A percentile compares a stretch with the other conserved stretches of the same genome.
phyloP scores from a whole-genome alignment of 2,888 invertebrate genomes.

The Drepanosiphum platanoidis region DNA sequence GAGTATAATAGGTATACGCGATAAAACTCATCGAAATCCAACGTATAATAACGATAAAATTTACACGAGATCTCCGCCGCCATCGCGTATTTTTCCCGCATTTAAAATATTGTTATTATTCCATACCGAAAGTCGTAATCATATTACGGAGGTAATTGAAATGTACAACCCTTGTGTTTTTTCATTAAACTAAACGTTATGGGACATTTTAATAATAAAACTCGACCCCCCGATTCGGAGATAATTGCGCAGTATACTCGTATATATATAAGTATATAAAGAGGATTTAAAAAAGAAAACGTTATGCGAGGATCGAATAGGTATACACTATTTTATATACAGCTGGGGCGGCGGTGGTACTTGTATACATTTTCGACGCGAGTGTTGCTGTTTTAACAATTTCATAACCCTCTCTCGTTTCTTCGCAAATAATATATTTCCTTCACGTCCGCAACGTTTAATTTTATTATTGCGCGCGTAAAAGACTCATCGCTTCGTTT shows the following conservation, averaged over 20 bases:
- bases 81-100: neutral
- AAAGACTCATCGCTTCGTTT: constrained; percentile 55
- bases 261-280: neutral
- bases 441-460: constrained; percentile 54
- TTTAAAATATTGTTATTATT: constrained; percentile 33
- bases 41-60: constrained; percentile 15
- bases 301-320: neutral
- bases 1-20: neutral
- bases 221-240: neutral
- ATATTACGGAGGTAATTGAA: constrained; percentile 22
- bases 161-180: constrained; percentile 12
- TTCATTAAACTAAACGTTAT: constrained; percentile 21
- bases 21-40: neutral
- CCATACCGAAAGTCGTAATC: constrained; percentile 24
- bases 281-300: neutral
- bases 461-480: constrained; percentile 46
- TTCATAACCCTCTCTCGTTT: neutral
- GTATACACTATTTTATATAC: too few relatives aligned
- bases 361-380: neutral
- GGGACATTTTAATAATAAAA: constrained; percentile 7
- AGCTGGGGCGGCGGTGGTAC: neutral
- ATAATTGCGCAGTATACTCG: neutral
- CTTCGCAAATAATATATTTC: constrained; percentile 27
- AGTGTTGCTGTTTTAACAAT: constrained; percentile 29
- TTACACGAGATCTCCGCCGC: neutral